Evolutionary conservation across 1,140 invertebrate genomes (phyloP), one percentile per base, ranked within the genome.

Genomic region (Drosophila malerkotliana): DNA sequence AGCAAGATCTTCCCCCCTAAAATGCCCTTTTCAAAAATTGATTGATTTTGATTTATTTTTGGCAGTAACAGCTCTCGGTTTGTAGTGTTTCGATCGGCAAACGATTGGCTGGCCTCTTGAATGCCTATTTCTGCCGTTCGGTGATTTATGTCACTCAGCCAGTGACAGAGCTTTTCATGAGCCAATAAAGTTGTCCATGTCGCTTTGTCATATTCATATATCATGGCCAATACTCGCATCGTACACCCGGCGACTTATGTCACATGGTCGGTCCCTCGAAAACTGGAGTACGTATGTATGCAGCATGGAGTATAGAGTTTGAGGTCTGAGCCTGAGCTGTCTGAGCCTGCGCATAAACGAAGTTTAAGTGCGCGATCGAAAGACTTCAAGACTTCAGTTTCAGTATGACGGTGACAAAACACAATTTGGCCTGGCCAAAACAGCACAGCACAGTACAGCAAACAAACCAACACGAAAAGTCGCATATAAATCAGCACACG

Each of bases 191-290:
- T 88, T 88, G 83, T 88, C 83, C 76, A 79, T 89, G 83, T 83
- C 84, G 83, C 84, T 88, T 83, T 89, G 83, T 87, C 83, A 87
- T 87, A 88, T 89, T 83, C 84, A 88, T 89, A 88, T 89, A 88
- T 88, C 83, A 88, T 82, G 68, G 71, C 34, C 82, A 76, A 77
- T 78, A 54, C 49, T 30, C 10, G 34, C 15, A 47, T 18, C 18
- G 44, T 73, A 79, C 76, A 80, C 72, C 77, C 79, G 77, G 82
- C 72, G 49, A 83, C 83, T 88, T 88, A 88, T 88, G 83, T 88
- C 83, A 88, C 76, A 82, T 82, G 82, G 60, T 57, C 60, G 52
- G 8, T 64, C 3, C 30, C 18, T 37, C 34, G 34, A 18, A 57
- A 71, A 49, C 63, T 71, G 67, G 64, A 71, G 51, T 53, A 53